Evolutionary conservation across 2,113 vertebrate species (phyloP).

Genomic region (Parotia lawesii): DNA sequence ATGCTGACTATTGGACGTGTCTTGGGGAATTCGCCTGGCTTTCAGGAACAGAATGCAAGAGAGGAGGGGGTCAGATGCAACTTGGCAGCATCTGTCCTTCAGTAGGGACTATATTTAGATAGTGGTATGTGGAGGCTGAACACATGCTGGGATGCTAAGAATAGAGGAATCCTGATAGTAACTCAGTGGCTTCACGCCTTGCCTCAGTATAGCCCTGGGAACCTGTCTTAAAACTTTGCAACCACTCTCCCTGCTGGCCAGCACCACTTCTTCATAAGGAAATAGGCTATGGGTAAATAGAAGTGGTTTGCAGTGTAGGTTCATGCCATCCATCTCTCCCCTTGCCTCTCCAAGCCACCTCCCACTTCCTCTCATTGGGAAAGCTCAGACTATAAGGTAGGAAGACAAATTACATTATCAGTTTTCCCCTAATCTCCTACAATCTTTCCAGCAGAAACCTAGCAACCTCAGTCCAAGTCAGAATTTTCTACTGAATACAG

Average conservation of each 20-base stretch:
- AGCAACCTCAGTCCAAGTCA: background rate
- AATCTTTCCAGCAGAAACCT: background rate
- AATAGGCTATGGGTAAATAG: background rate
- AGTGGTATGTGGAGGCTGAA: conserved; percentile 24
- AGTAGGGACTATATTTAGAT: conserved; percentile 40
- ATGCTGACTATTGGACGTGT: background rate
- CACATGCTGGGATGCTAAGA: conserved; percentile 14
- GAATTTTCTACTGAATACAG: background rate
- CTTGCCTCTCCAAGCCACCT: background rate
- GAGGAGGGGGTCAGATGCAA: conserved; percentile 3
- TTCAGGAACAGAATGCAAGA: conserved; percentile 43
- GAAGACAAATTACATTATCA: background rate
- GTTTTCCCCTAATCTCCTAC: background rate
- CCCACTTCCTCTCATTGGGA: background rate
- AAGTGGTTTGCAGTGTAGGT: background rate
- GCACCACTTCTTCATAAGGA: background rate
- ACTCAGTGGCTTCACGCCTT: conserved; percentile 6
- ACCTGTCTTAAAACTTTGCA: background rate
- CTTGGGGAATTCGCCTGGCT: background rate
- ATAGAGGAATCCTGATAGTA: conserved; percentile 52
- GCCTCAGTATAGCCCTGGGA: background rate
- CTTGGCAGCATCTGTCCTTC: conserved; percentile 51
- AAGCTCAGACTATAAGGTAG: background rate
- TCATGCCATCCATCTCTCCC: background rate
- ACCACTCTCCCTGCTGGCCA: background rate